Evolutionary conservation across 53 echinoderm and acorn worm genomes (phyloP).

Genomic region (Stichopus horrens): DNA sequence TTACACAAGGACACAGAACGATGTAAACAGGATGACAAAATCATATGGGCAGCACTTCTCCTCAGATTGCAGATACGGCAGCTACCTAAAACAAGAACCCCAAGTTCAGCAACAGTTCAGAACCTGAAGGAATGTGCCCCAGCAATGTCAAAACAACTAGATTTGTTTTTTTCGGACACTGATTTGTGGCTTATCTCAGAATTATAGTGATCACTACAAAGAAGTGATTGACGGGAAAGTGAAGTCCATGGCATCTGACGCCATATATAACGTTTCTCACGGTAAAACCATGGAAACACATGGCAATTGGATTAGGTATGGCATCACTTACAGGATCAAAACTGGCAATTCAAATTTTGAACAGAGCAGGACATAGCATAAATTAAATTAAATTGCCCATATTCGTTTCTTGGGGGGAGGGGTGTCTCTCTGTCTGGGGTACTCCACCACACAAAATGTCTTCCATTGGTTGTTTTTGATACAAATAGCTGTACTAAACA

Average conservation of each 20-base stretch:
- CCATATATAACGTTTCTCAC: conserved; percentile 57
- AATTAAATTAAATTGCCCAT: conserved; percentile 46
- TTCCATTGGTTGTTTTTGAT: too few species aligned
- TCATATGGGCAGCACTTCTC: conserved; percentile 63
- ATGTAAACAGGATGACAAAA: conserved; percentile 48
- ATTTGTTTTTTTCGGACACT: conserved; percentile 60
- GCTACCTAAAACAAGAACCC: conserved; percentile 57
- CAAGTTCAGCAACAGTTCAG: conserved; percentile 55
- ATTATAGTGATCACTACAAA: neutral
- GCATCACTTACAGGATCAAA: conserved; percentile 73
- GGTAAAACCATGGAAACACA: conserved; percentile 78
- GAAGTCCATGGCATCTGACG: conserved; percentile 68
- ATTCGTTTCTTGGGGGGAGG: too few species aligned
- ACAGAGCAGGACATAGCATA: conserved; percentile 61
- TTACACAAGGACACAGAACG: conserved; percentile 38
- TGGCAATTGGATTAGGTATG: conserved; percentile 62
- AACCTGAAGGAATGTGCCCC: conserved; percentile 64
- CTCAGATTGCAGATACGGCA: conserved; percentile 58
- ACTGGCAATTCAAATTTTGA: conserved; percentile 51
- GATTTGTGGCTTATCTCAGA: conserved; percentile 41
- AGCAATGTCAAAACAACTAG: conserved; percentile 56
- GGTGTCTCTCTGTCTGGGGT: too few species aligned
- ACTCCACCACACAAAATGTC: too few species aligned
- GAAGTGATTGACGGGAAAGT: conserved; percentile 62
- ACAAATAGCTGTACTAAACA: too few species aligned